phyloP scores from a whole-genome alignment of 2,888 invertebrate species.

The Pristionchus maxplancki region DNA sequence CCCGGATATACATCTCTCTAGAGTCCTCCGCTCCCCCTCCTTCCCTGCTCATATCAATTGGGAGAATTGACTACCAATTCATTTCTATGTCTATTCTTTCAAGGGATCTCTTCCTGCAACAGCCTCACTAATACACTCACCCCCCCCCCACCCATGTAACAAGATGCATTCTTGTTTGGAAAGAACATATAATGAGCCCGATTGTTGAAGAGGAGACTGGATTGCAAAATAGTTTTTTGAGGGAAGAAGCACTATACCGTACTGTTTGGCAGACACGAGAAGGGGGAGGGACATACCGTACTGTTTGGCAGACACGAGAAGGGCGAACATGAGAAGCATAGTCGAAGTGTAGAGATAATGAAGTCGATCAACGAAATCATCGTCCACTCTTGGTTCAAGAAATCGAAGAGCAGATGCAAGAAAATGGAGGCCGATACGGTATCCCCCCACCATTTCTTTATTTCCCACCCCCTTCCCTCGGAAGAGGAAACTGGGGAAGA shows the following conservation, averaged over 20 bases:
- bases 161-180: not conserved
- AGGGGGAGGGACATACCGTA: conserved; percentile 67
- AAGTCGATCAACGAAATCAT: conserved; percentile 76
- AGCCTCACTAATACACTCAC: conserved; percentile 22
- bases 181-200: not conserved
- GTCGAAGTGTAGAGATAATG: conserved; percentile 77
- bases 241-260: too few relatives aligned
- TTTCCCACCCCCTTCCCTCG: conserved; percentile 12
- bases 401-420: conserved; percentile 76
- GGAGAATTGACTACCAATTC: not conserved
- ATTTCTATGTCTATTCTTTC: not conserved
- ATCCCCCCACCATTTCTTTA: conserved; percentile 72
- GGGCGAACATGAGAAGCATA: conserved; percentile 78
- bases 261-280: too few relatives aligned
- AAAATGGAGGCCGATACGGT: conserved; percentile 77
- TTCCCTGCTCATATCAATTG: not conserved
- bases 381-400: conserved; percentile 76
- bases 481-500: conserved; percentile 40
- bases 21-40: conserved; percentile 26
- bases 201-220: not conserved
- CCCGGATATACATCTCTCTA: conserved; percentile 32
- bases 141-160: not conserved
- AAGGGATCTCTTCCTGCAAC: not conserved
- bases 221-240: not conserved
- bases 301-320: conserved; percentile 80